Evolutionary conservation across 2,797 vertebrate species (phyloP), one percentile per base, ranked within the genome.

Genomic region (Micromesistius poutassou): DNA sequence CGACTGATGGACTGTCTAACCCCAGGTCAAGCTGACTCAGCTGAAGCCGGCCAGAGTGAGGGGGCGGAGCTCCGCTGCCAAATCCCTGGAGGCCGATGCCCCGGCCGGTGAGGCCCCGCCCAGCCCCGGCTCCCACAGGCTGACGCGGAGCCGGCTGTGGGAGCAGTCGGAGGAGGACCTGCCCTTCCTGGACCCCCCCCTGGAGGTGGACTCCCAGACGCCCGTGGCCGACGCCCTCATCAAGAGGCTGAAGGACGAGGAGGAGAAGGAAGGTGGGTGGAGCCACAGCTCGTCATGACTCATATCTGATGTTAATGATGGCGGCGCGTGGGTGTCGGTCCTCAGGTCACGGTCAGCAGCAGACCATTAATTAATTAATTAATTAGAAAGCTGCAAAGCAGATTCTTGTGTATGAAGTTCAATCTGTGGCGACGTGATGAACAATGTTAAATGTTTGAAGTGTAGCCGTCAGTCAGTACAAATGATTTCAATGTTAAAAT

Each of bases 171-270:
- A 89, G 50, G 90, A 93, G 55, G 92, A 92, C 30, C 90, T 84
- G 1, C 83, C 84, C 0, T 33, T 94, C 2, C 81, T 93, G 82
- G 88, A 92, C 82, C 89, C 86, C 0, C 83, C 89, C 0, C 8
- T 92, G 77, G 91, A 90, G 70, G 91, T 93, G 77, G 79, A 93
- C 42, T 87, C 90, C 10, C 91, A 93, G 75, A 91, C 87, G 4
- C 90, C 90, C 0, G 28, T 90, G 5, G 88, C 92, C 0, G 82
- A 92, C 35, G 93, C 94, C 66, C 91, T 95, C 36, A 88, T 94
- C 85, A 92, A 90, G 89, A 92, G 93, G 71, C 93, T 94, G 2
- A 82, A 90, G 76, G 87, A 93, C 25, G 90, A 93, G 22, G 84
- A 88, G 28, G 81, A 87, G 68, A 88, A 87, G 42, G 87, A 93